Percentiles rank a stretch among this genome's conserved stretches.
phyloP scores from a whole-genome alignment of 2,888 invertebrate species.

The Drosophila helvetica region DNA sequence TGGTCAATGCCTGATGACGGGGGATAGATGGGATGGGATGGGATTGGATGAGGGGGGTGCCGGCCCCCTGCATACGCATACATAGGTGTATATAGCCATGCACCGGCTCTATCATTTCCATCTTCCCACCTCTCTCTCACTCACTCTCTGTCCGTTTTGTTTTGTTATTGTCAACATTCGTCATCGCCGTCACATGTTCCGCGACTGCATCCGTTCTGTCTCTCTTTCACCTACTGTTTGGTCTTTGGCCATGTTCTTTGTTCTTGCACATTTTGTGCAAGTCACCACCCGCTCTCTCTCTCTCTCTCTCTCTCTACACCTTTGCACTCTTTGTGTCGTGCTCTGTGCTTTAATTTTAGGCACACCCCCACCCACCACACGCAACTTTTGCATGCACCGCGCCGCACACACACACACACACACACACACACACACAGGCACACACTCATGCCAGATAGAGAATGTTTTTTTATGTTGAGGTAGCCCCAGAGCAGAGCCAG shows the following conservation, averaged over 20 bases:
- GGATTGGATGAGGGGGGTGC: too few species aligned
- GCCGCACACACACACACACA: constrained; percentile 28
- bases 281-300: constrained; percentile 47
- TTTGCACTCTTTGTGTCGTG: constrained; percentile 45
- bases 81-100: background rate
- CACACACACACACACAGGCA: constrained; percentile 14
- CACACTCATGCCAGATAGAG: constrained; percentile 40
- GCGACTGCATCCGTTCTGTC: constrained; percentile 45
- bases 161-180: constrained; percentile 52
- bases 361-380: constrained; percentile 21
- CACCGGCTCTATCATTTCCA: constrained; percentile 19
- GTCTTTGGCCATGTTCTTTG: constrained; percentile 60
- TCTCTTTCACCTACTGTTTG: constrained; percentile 6
- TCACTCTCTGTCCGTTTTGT: constrained; percentile 14
- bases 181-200: constrained; percentile 68
- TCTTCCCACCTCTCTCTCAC: background rate
- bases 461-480: constrained; percentile 64
- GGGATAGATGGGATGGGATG: constrained; percentile 3
- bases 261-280: constrained; percentile 67
- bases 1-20: constrained; percentile 38
- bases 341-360: constrained; percentile 60
- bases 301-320: constrained; percentile 36
- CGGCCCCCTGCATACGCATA: too few species aligned
- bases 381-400: constrained; percentile 38
- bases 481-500: constrained; percentile 52